Conservation (phyloP, 1,140 invertebrate species). For the Oreohelix idahoensis region DNA sequence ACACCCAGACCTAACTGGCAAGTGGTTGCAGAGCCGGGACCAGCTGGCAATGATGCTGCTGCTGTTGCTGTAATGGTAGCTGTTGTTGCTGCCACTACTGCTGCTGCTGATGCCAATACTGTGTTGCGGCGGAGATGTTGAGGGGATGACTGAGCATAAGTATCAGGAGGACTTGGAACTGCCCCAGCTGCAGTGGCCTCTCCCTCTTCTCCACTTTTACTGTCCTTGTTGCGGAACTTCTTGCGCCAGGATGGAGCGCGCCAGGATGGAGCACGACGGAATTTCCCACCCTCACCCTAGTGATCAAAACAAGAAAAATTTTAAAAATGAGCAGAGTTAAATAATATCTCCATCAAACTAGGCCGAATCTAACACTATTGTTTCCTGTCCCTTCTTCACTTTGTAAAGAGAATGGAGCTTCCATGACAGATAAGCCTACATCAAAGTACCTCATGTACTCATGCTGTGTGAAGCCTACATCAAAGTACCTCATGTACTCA, state of each 20-base stretch:
- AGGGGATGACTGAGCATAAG: constrained; percentile 21
- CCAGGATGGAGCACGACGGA: constrained; percentile 67
- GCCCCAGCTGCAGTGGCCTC: constrained; percentile 45
- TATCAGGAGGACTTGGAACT: constrained; percentile 27
- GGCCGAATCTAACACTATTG: too few species aligned
- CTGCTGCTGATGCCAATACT: constrained; percentile 27
- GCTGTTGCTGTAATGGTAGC: background rate
- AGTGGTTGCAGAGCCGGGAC: constrained; percentile 6
- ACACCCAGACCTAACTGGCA: too few species aligned
- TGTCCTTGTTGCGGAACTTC: constrained; percentile 68
- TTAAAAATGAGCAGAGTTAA: too few species aligned
- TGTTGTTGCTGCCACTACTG: constrained; percentile 11
- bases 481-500: too few species aligned
- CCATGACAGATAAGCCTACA: too few species aligned
- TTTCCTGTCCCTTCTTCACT: too few species aligned
- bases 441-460: too few species aligned
- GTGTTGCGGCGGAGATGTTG: constrained; percentile 46
- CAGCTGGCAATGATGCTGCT: background rate
- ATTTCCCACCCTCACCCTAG: constrained; percentile 65
- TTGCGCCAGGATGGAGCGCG: constrained; percentile 72
- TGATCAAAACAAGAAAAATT: too few species aligned
- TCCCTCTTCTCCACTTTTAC: constrained; percentile 56
- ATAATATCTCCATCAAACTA: too few species aligned
- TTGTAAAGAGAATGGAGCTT: too few species aligned
- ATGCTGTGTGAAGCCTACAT: too few species aligned